These are phyloP conservation scores for Acridotheres tristis DNA, from an alignment of 2,797 vertebrate species.

Conservation along the genomic window DNA sequence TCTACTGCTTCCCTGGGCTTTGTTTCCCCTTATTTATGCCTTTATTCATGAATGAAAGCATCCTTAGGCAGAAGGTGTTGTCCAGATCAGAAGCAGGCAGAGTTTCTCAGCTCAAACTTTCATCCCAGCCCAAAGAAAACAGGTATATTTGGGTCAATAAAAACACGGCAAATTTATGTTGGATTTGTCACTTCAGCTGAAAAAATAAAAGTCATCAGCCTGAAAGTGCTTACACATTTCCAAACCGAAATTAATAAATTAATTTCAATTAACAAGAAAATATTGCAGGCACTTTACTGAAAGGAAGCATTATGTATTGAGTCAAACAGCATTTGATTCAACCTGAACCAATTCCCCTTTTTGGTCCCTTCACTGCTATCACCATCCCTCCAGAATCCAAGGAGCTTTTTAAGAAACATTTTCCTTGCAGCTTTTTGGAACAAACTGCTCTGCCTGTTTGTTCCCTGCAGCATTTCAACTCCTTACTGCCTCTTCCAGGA, in stretches of 20 bases:
- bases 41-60: constrained; percentile 27
- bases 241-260: constrained; percentile 28
- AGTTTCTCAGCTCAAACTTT: constrained; percentile 37
- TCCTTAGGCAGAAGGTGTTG: constrained; percentile 39
- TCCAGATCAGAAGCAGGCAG: constrained; percentile 37
- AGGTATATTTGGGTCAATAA: constrained; percentile 41
- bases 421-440: not conserved
- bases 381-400: not conserved
- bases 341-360: not conserved
- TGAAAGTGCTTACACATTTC: constrained; percentile 27
- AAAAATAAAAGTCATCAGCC: constrained; percentile 49
- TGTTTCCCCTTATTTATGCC: not conserved
- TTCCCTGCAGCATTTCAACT: not conserved
- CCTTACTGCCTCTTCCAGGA: not conserved
- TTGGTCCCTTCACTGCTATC: not conserved
- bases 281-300: not conserved
- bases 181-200: constrained; percentile 64
- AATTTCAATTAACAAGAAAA: constrained; percentile 38
- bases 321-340: constrained; percentile 9
- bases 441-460: not conserved
- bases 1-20: not conserved
- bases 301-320: constrained; percentile 8
- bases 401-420: not conserved
- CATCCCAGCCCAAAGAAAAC: constrained; percentile 54
- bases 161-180: constrained; percentile 36